A percentile compares a stretch with the other conserved stretches of the same genome.
Conservation (phyloP, 1,140 invertebrate species). For the Zophobas morio region DNA sequence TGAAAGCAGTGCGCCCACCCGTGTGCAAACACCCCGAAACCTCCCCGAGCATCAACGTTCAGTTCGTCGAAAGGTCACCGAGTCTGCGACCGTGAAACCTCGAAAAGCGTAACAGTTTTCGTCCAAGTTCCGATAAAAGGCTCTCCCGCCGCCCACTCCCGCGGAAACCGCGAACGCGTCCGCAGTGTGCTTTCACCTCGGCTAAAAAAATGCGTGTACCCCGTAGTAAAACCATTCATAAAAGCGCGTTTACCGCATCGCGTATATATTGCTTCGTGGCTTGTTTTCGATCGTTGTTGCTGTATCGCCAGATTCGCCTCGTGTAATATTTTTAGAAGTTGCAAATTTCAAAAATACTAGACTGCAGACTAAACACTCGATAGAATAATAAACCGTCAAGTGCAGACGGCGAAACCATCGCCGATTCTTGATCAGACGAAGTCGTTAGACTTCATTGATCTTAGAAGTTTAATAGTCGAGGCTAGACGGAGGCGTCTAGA, state of each 20-base stretch:
- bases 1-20: too few relatives aligned
- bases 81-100: too few relatives aligned
- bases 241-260: slow-evolving; percentile 38
- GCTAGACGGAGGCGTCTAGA: slow-evolving; percentile 44
- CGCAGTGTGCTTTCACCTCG: too few relatives aligned
- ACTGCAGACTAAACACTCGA: slow-evolving; percentile 46
- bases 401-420: slow-evolving; percentile 21
- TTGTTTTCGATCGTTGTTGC: slow-evolving; percentile 48
- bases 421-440: slow-evolving; percentile 37
- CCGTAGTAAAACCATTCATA: slow-evolving; percentile 46
- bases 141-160: too few relatives aligned
- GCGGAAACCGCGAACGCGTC: too few relatives aligned
- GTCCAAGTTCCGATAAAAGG: too few relatives aligned
- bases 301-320: slow-evolving; percentile 33
- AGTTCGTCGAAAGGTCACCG: too few relatives aligned
- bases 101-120: too few relatives aligned
- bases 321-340: slow-evolving; percentile 43
- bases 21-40: too few relatives aligned
- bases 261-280: slow-evolving; percentile 37
- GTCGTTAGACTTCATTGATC: slow-evolving; percentile 41
- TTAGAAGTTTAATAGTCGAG: slow-evolving; percentile 43
- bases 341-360: slow-evolving; percentile 49
- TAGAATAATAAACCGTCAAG: slow-evolving; percentile 46
- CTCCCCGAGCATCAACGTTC: too few relatives aligned
- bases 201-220: neutral